phyloP scores from a whole-genome alignment of 2,888 invertebrate species.

The Nephrotoma flavescens region DNA sequence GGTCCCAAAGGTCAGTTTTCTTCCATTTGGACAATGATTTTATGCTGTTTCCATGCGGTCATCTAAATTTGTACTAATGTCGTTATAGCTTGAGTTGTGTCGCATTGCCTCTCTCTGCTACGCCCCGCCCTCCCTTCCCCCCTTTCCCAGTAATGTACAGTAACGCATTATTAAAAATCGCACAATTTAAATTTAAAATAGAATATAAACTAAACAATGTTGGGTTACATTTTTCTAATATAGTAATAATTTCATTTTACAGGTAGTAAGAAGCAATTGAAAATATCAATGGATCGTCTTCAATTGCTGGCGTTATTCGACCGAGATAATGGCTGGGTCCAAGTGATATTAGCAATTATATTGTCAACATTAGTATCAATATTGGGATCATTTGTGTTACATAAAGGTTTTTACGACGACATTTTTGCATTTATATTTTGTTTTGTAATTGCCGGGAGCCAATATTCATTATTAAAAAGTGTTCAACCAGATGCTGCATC shows the following conservation, averaged over 20 bases:
- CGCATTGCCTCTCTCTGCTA: too few relatives aligned
- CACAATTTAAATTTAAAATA: too few relatives aligned
- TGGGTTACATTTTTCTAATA: too few relatives aligned
- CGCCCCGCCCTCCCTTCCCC: too few relatives aligned
- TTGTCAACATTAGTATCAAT: slow-evolving; percentile 75
- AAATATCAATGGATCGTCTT: slow-evolving; percentile 84
- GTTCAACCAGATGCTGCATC: slow-evolving; percentile 99
- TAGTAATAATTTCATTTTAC: background rate
- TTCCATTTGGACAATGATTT: too few relatives aligned
- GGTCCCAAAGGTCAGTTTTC: too few relatives aligned
- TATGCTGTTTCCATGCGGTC: too few relatives aligned
- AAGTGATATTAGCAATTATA: slow-evolving; percentile 62
- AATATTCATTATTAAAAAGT: slow-evolving; percentile 91
- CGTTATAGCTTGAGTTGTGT: too few relatives aligned
- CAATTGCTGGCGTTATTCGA: slow-evolving; percentile 86
- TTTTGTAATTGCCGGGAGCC: slow-evolving; percentile 94
- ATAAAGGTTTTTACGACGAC: slow-evolving; percentile 78
- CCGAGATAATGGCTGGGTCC: slow-evolving; percentile 62
- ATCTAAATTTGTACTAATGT: too few relatives aligned
- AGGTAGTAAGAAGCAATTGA: slow-evolving; percentile 27
- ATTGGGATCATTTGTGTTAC: slow-evolving; percentile 69
- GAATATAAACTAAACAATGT: too few relatives aligned
- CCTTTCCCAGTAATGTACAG: too few relatives aligned
- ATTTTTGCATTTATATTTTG: slow-evolving; percentile 89
- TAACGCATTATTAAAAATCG: too few relatives aligned